Conservation (phyloP, 2,113 vertebrate species). For the Sterrhoptilus dennistouni region DNA sequence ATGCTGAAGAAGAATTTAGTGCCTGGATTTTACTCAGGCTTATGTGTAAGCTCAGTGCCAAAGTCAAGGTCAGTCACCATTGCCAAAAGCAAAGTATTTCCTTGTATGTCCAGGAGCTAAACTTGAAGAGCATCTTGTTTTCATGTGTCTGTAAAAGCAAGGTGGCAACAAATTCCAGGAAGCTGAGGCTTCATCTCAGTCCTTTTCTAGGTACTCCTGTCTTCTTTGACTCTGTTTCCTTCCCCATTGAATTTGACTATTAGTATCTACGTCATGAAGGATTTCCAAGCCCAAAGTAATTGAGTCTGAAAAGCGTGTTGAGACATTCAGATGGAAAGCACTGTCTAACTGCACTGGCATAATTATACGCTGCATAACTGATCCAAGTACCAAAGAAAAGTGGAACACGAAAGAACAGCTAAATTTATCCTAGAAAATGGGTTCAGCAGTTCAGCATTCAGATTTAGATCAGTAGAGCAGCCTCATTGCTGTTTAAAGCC, state of each 20-base stretch:
- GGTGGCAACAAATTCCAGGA: background rate
- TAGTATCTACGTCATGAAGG: conserved; percentile 14
- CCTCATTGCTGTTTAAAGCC: background rate
- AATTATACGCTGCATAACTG: conserved; percentile 36
- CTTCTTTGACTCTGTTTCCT: background rate
- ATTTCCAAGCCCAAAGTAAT: conserved; percentile 41
- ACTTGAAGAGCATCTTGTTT: background rate
- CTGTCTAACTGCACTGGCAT: conserved; percentile 17
- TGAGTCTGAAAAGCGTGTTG: conserved; percentile 11
- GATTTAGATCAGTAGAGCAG: conserved; percentile 66
- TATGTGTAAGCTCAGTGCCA: background rate
- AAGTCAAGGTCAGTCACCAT: background rate
- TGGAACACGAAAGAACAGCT: conserved; percentile 45
- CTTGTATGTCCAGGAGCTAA: background rate
- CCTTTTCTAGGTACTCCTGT: background rate
- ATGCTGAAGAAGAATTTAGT: background rate
- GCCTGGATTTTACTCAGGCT: background rate
- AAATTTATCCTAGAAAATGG: conserved; percentile 58
- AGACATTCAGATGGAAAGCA: conserved; percentile 32
- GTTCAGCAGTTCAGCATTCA: conserved; percentile 53
- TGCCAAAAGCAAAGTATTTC: background rate
- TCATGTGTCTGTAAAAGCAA: background rate
- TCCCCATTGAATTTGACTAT: background rate
- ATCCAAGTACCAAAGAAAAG: conserved; percentile 43
- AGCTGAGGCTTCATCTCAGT: background rate